phyloP scores from a whole-genome alignment of 2,888 invertebrate species.

The Phrixothrix hirtus region DNA sequence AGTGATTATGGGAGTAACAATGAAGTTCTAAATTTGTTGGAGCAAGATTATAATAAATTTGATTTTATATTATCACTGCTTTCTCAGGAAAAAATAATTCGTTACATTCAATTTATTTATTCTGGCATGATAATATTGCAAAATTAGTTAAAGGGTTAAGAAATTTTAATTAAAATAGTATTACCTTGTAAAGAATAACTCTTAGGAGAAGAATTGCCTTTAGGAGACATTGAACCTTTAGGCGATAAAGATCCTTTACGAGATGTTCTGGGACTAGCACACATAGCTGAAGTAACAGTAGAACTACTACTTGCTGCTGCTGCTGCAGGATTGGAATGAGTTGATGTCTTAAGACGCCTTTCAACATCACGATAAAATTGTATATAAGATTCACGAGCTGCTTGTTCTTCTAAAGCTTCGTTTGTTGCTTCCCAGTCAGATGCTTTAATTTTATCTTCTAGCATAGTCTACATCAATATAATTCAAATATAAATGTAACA shows the following conservation, averaged over 20 bases:
- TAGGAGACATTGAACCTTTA: constrained; percentile 52
- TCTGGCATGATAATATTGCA: too few species aligned
- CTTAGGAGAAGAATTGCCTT: constrained; percentile 48
- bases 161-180: too few species aligned
- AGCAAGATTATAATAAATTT: too few species aligned
- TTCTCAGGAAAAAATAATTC: too few species aligned
- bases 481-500: not conserved
- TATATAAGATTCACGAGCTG: constrained; percentile 81
- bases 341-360: constrained; percentile 51
- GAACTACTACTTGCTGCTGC: constrained; percentile 51
- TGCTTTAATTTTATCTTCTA: constrained; percentile 85
- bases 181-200: constrained; percentile 37
- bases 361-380: constrained; percentile 62
- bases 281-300: constrained; percentile 50
- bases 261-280: constrained; percentile 48
- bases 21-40: too few species aligned
- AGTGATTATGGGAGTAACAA: too few species aligned
- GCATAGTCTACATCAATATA: constrained; percentile 68
- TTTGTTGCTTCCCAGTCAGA: constrained; percentile 93
- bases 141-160: too few species aligned
- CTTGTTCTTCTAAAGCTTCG: constrained; percentile 87
- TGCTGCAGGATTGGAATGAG: constrained; percentile 40
- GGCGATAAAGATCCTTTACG: constrained; percentile 53
- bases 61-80: too few species aligned
- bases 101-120: too few species aligned